Percentiles rank a stretch among this genome's conserved stretches.
Conservation (phyloP, 2,888 invertebrate genomes). For the Scaptomyza polygonia region DNA sequence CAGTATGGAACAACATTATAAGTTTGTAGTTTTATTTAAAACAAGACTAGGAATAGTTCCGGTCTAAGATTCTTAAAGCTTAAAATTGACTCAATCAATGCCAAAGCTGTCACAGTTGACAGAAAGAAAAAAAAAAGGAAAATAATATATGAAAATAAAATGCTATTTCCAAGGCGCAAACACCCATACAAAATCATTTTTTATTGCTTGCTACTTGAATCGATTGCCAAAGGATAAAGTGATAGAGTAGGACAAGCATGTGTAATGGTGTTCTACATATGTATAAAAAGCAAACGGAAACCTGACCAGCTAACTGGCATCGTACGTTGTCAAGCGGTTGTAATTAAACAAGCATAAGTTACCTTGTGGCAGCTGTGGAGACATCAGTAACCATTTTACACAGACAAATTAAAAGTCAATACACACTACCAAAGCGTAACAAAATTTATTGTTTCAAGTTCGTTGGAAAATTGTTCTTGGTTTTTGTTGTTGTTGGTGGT, state of each 20-base stretch:
- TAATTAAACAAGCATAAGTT: slow-evolving; percentile 45
- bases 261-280: too few species aligned
- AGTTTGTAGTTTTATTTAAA: too few species aligned
- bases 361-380: slow-evolving; percentile 33
- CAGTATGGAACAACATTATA: too few species aligned
- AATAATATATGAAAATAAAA: neutral
- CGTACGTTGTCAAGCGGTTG: slow-evolving; percentile 1
- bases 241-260: slow-evolving; percentile 7
- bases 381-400: slow-evolving; percentile 34
- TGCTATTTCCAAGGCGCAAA: neutral
- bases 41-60: too few species aligned
- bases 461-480: slow-evolving; percentile 45
- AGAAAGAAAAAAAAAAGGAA: neutral
- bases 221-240: slow-evolving; percentile 14
- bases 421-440: slow-evolving; percentile 13
- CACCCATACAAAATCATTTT: slow-evolving; percentile 3
- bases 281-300: slow-evolving; percentile 3
- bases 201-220: slow-evolving; percentile 21
- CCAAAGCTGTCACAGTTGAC: neutral
- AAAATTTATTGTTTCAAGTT: slow-evolving; percentile 63
- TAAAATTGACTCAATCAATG: neutral
- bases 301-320: slow-evolving; percentile 11
- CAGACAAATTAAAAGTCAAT: slow-evolving; percentile 69
- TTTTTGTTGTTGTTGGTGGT: neutral
- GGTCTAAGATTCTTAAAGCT: neutral